These are phyloP conservation scores for Epiblema foenella DNA, from an alignment of 2,888 invertebrate genomes.

Conservation along the genomic window DNA sequence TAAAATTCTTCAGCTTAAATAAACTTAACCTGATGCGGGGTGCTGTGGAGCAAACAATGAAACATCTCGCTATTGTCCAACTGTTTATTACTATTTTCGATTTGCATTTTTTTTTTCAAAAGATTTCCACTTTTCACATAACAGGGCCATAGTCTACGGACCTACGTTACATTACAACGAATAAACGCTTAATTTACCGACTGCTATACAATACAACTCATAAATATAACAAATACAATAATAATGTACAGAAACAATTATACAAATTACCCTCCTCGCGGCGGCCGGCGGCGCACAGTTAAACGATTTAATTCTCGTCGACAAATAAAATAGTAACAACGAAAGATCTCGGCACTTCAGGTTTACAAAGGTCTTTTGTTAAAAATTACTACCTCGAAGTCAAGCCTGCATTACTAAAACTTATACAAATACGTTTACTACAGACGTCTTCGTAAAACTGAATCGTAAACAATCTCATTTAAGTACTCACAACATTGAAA, in stretches of 20 bases:
- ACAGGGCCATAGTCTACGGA: slow-evolving; percentile 47
- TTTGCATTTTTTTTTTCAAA: slow-evolving; percentile 61
- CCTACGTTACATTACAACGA: slow-evolving; percentile 49
- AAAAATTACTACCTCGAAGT: neutral
- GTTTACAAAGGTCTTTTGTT: neutral
- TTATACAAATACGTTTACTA: neutral
- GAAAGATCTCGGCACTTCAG: slow-evolving; percentile 5
- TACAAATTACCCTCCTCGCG: slow-evolving; percentile 52
- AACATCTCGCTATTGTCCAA: slow-evolving; percentile 73
- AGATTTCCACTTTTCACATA: slow-evolving; percentile 54
- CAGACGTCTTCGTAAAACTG: neutral
- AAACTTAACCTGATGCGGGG: neutral
- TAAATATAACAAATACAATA: slow-evolving; percentile 77
- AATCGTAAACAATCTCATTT: neutral
- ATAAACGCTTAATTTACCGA: slow-evolving; percentile 66
- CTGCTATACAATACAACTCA: slow-evolving; percentile 67
- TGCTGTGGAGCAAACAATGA: slow-evolving; percentile 49
- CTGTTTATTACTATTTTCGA: slow-evolving; percentile 72
- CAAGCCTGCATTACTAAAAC: neutral
- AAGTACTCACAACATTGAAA: neutral
- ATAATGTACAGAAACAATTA: slow-evolving; percentile 76
- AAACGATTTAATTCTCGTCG: neutral
- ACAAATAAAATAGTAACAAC: neutral
- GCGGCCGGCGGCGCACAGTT: slow-evolving; percentile 8
- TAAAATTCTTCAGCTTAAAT: too few species aligned